Base-by-base conservation (phyloP, 2,113 vertebrate genomes). In the Calcarius ornatus region DNA sequence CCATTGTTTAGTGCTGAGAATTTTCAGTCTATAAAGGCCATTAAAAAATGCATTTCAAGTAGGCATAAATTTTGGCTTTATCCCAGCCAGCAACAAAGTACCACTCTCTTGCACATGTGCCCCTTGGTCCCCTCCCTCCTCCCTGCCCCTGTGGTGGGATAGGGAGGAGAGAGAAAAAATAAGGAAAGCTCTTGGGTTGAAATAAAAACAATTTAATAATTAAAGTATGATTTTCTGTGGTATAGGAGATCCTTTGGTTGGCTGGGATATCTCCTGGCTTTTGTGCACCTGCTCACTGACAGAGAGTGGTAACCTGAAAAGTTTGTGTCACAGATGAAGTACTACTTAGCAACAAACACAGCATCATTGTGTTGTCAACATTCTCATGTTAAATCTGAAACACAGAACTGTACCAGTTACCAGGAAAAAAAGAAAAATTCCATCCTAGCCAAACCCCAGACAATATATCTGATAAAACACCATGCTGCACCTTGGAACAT, bases 41-140 rank as follows among this genome's bases (percentile, higher is more conserved):
- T 35, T 79, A 33, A 73, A n/a, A n/a, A n/a, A n/a, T n/a, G n/a
- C n/a, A n/a, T n/a, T n/a, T n/a, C n/a, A n/a, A n/a, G n/a, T 33
- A 30, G 18, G 7, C 6, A 69, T 47, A 54, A 31, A n/a, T 11
- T 38, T 22, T 24, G n/a, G 7, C 14, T 70, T 35, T 48, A 35
- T 28, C 16, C 21, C 48, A 88, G 17, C 6, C 6, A 48, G 25
- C 17, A 31, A 15, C 5, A 27, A 71, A 35, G 17, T 42, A 35
- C 15, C 40, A 27, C 11, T 22, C 16, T 33, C 11, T 23, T 15
- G 3, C 30, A 31, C 7, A 22, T 0, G 0, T 6, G 8, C 8
- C 43, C 31, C 11, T 50, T 18, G 27, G 5, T 23, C 24, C 4
- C 3, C 7, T 51, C 28, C 13, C 2, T 73, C 4, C 10, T 4